Evolutionary conservation across 2,888 invertebrate genomes (phyloP), one percentile per base, ranked within the genome.

Genomic region (Pelosia muscerda): DNA sequence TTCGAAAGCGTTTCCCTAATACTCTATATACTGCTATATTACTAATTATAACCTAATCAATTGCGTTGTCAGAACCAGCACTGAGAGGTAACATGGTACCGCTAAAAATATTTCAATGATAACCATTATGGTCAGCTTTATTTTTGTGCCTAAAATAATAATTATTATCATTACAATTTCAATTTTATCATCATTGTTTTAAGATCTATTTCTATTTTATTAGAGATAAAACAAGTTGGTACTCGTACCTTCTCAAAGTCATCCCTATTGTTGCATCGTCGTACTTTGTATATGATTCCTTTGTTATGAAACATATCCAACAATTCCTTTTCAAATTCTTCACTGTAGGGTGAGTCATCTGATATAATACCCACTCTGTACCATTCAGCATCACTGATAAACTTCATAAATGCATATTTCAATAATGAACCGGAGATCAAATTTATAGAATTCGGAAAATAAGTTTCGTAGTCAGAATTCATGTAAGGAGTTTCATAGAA

Each of bases 301-400:
- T 81, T 53, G 11, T 75, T n/a, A 2, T 66, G 22, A 25, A 89
- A 84, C 15, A 81, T 34, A 0, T 65, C 23, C 4, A 66, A 66
- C 38, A 88, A 49, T 15, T 76, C 77, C 3, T 63, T 59, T 74
- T 85, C 84, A 72, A 87, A 86, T 3, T 69, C 69, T 2, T 66
- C 25, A 64, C 87, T 88, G 22, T 77, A 77, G 5, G 66, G 61
- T 10, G 83, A 75, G 68, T 82, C 78, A 57, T 89, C 89, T 6
- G 87, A 84, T 34, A 89, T 56, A 4, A 90, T 76, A 0, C 81
- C 88, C 0, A 87, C 79, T 74, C 89, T 78, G 0, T 55, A 62
- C 88, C 86, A 88, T 0, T 68, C 28, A 53, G 76, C 70, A 0
- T 25, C 11, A 38, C 73, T 65, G 4, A 89, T 60, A 25, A 86